Evolutionary conservation across 2,888 invertebrate genomes (phyloP), one percentile per base, ranked within the genome.

Genomic region (Erebia ligea): DNA sequence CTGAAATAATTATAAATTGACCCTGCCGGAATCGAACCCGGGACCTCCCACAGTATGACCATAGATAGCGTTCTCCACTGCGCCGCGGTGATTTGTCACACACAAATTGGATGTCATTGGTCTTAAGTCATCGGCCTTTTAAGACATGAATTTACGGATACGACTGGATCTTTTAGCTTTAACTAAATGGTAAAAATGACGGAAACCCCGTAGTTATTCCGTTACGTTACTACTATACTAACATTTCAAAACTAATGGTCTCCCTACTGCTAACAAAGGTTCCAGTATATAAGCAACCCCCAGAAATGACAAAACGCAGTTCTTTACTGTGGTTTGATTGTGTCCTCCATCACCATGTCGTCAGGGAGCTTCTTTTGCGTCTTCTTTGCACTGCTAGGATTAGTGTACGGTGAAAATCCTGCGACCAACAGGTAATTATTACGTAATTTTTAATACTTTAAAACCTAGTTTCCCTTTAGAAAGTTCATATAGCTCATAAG

Each of bases 251-350:
- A 10, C 10, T 10, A 5, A 25, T 67, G 67, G 58, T 67, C n/a
- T 25, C 11, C 48, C 58, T 58, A 67, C 21, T 21, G 42, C 21
- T 25, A 15, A 50, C 15, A 50, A 34, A 64, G 42, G 25, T 52
- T 52, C 48, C 13, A 45, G 72, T 74, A 74, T 72, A 70, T 74
- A 74, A 74, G 69, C 45, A 58, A 57, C 50, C 57, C 48, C 54
- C 45, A 10, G 45, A 50, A 19, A n/a, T 45, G 15, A 45, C 45
- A 45, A 45, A 45, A 45, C 45, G 11, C 19, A 54, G 5, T 54
- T 69, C 54, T 48, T 58, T 57, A 69, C 40, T 67, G 63, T 13
- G 15, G 42, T 42, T 59, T 59, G 58, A 17, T 58, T 25, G 45
- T 52, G 11, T 48, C n/a, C 10, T 21, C 0, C 19, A 48, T 25